Percentiles rank a stretch among this genome's conserved stretches.
phyloP scores from a whole-genome alignment of 2,113 vertebrate species.

The Podilymbus podiceps region DNA sequence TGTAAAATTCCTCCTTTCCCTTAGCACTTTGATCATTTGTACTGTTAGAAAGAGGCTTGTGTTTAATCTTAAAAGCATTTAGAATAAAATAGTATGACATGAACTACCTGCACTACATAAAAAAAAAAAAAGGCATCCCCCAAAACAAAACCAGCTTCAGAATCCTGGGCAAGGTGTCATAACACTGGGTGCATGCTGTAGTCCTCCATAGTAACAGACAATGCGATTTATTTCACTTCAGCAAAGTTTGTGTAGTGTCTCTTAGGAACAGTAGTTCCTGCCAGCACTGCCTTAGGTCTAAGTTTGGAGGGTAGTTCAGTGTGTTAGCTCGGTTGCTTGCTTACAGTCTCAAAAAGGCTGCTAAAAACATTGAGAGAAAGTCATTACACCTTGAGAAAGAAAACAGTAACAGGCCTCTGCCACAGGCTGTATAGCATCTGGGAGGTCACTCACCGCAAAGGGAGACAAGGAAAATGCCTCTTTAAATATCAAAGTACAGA shows the following conservation, averaged over 20 bases:
- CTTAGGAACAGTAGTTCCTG: background rate
- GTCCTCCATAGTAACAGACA: background rate
- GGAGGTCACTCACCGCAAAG: background rate
- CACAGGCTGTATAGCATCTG: background rate
- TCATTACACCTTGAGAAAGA: rapidly evolving
- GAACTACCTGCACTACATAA: no score
- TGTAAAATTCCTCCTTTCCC: background rate
- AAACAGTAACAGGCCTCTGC: rapidly evolving
- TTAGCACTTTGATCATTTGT: background rate
- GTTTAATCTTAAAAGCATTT: background rate
- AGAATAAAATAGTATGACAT: background rate
- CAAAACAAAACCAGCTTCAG: background rate
- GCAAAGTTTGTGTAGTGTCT: background rate
- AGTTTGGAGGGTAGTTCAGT: background rate
- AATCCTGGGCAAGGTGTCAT: background rate
- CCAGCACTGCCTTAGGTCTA: background rate
- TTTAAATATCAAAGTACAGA: background rate
- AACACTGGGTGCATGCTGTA: background rate
- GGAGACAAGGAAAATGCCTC: background rate
- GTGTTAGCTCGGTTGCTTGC: rapidly evolving
- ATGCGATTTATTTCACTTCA: background rate
- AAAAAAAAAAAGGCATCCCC: no score
- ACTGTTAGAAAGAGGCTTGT: background rate
- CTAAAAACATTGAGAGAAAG: background rate
- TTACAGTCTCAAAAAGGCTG: background rate